Percentiles rank a stretch among this genome's conserved stretches.
These are phyloP conservation scores for Tachystola acroxantha DNA, from an alignment of 2,888 invertebrate genomes.

Conservation along the genomic window DNA sequence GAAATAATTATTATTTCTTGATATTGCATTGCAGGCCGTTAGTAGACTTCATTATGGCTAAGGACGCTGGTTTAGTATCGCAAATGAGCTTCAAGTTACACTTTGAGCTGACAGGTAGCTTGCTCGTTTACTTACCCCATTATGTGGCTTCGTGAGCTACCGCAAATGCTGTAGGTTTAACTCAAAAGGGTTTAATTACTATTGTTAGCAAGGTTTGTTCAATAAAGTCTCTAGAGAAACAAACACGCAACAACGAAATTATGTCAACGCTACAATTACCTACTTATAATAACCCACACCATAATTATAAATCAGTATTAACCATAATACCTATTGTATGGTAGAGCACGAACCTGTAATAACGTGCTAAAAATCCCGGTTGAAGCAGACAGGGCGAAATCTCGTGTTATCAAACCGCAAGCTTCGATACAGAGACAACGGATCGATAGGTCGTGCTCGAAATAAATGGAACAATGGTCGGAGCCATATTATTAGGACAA, in stretches of 20 bases:
- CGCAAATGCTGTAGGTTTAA: constrained; percentile 33
- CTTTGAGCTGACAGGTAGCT: constrained; percentile 58
- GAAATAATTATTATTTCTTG: too few relatives aligned
- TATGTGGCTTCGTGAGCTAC: constrained; percentile 62
- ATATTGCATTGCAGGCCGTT: too few relatives aligned
- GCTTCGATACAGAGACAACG: constrained; percentile 8
- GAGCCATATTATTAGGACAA: constrained; percentile 47
- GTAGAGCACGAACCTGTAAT: too few relatives aligned
- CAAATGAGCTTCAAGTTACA: constrained; percentile 49
- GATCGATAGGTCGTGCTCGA: constrained; percentile 57
- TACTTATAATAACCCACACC: too few relatives aligned
- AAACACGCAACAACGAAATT: too few relatives aligned
- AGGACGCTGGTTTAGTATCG: constrained; percentile 18
- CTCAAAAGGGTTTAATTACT: constrained; percentile 4
- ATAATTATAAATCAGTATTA: too few relatives aligned
- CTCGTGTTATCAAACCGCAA: constrained; percentile 5
- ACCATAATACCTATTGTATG: too few relatives aligned
- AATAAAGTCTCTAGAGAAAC: too few relatives aligned
- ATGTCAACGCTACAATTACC: too few relatives aligned
- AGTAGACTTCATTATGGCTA: too few relatives aligned
- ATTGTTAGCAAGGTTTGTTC: neutral
- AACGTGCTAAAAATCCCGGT: too few relatives aligned
- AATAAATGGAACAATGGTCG: constrained; percentile 65
- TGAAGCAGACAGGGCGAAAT: constrained; percentile 4
- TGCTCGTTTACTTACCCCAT: constrained; percentile 40